Percentiles rank a stretch among this genome's conserved stretches.
Conservation (phyloP, 2,113 vertebrate species). For the Ploceus nigricollis region DNA sequence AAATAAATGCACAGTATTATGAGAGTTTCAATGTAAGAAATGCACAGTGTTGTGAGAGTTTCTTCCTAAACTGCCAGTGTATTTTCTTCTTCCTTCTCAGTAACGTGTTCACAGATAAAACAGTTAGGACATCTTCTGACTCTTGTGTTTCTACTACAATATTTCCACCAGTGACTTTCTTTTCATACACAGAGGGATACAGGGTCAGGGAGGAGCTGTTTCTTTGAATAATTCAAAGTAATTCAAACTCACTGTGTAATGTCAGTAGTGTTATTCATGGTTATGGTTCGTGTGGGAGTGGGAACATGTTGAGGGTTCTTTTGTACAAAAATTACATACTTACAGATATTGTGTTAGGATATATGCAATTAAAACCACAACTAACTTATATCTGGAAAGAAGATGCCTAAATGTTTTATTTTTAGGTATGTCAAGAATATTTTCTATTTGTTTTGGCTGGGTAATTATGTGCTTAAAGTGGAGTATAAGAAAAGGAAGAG, state of each 20-base stretch:
- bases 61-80: neutral
- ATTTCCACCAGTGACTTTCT: neutral
- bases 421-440: conserved; percentile 6
- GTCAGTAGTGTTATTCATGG: neutral
- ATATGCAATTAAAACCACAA: conserved; percentile 26
- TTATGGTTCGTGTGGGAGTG: neutral
- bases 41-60: neutral
- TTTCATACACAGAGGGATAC: neutral
- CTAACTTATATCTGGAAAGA: conserved; percentile 36
- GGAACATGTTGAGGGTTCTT: neutral
- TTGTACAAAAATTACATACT: neutral
- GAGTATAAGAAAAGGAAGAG: neutral
- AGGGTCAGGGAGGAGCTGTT: neutral
- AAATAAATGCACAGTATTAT: neutral
- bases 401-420: conserved; percentile 34
- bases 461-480: neutral
- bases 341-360: neutral
- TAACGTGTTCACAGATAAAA: neutral
- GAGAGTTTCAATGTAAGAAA: neutral
- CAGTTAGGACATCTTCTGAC: neutral
- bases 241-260: neutral
- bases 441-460: conserved; percentile 11
- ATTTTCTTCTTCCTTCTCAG: neutral
- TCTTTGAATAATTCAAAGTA: neutral
- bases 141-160: neutral